These are phyloP conservation scores for Hypercompe scribonia DNA, from an alignment of 2,888 invertebrate species.

Conservation along the genomic window DNA sequence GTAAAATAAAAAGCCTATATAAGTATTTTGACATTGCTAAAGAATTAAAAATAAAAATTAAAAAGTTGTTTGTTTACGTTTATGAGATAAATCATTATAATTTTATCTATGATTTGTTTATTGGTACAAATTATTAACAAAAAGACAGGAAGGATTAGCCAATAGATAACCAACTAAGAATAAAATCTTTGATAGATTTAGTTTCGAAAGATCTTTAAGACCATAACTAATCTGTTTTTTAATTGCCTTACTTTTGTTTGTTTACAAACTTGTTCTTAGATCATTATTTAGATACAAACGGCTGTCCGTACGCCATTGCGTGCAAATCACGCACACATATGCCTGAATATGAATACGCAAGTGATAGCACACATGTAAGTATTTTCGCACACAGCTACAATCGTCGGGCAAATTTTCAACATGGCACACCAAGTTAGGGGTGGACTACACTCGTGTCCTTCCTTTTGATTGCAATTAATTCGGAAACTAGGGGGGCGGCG, in stretches of 20 bases:
- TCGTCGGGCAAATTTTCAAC: slow-evolving; percentile 77
- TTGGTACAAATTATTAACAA: not conserved
- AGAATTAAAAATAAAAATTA: not conserved
- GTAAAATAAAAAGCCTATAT: no score
- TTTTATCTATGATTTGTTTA: no score
- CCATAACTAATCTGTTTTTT: not conserved
- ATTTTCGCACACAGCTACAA: slow-evolving; percentile 62
- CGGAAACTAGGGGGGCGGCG: slow-evolving; percentile 68
- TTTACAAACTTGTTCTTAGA: slow-evolving; percentile 19
- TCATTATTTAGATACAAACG: slow-evolving; percentile 27
- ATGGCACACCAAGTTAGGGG: slow-evolving; percentile 83
- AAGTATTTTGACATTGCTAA: not conserved
- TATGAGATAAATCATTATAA: not conserved
- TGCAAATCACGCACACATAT: slow-evolving; percentile 52
- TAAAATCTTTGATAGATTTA: not conserved
- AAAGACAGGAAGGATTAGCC: not conserved
- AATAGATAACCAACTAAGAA: not conserved
- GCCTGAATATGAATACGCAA: slow-evolving; percentile 44
- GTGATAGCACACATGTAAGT: slow-evolving; percentile 50
- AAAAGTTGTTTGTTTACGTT: not conserved
- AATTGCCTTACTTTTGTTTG: not conserved
- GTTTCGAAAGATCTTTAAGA: not conserved
- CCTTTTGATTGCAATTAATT: slow-evolving; percentile 87
- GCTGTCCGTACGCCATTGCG: slow-evolving; percentile 48
- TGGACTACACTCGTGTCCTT: slow-evolving; percentile 86